Evolutionary conservation across 2,797 vertebrate genomes (phyloP), one percentile per base, ranked within the genome.

Genomic region (Myotis daubentonii): DNA sequence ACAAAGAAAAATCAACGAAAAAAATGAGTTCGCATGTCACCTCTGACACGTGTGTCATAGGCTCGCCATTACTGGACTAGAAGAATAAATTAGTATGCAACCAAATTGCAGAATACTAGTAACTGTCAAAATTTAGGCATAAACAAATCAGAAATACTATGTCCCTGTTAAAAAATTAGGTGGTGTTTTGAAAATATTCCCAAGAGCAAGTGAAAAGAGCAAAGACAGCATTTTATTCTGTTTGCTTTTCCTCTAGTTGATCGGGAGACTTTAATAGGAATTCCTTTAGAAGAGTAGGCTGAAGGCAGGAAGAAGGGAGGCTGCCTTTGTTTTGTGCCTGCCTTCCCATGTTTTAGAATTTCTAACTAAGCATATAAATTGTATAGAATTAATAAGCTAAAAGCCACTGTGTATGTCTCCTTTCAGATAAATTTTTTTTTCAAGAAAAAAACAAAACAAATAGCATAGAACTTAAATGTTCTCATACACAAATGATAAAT

Each of bases 211-310:
- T 41, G 11, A 30, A 96, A 87, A 87, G 11, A 76, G 1, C 44
- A 57, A 53, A 75, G 25, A 10, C 41, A 72, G 17, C 4, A 66
- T 81, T 81, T 0, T 2, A 60, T 79, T 90, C 82, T 80, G 33
- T 70, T 53, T 83, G 28, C 16, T 91, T 91, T 93, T 71, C n/a
- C 72, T 71, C 30, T 83, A 84, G 47, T 49, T 82, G 41, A 55
- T 10, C 2, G 30, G 41, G 33, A 49, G 30, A 30, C 12, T 44
- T 75, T 47, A 57, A 49, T 20, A 68, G 8, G 8, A 65, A 71
- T 65, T 78, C 55, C n/a, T 66, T 83, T 36, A 62, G 23, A 22
- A 9, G 6, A 62, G 0, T 19, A 66, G 51, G 17, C 6, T 41
- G n/a, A 72, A 85, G 30, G 15, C 13, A 13, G 0, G 62, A 19